Base-by-base conservation (phyloP, 2,888 invertebrate genomes). In the Pemphredon lugubris region DNA sequence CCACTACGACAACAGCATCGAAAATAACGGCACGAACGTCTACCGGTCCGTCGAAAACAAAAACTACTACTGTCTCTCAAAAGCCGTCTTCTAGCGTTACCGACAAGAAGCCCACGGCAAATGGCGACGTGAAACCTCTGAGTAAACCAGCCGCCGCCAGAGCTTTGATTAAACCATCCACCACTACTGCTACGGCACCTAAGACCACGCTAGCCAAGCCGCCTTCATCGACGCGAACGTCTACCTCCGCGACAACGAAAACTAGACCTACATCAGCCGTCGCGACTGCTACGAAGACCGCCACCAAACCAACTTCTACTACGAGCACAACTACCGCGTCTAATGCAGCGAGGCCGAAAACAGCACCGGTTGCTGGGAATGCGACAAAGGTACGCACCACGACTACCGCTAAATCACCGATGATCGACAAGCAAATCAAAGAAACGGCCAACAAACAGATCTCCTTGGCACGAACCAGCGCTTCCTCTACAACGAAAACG, bases 401-500 rank as follows among this genome's bases (percentile, higher is more conserved):
- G 83, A 83, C 88, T 5, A 13, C 53, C 0, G 23, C 61, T 2
- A 87, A 87, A 58, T 83, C 85, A 0, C 87, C 87, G 2, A 80
- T 86, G 57, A 86, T 89, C 80, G 83, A 93, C 88, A 94, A 94
- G 82, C 93, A 93, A 83, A 92, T 91, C 75, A 94, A 94, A 88
- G 94, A 94, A 76, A 92, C 93, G 81, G 93, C 93, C 53, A 94
- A 94, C 87, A 94, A 94, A 84, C 93, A 93, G 84, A 91, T 94
- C 83, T 92, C 92, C 11, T 92, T 92, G 65, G 88, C 90, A 84
- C 85, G 92, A 88, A 74, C 91, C 86, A 80, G 90, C 88, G 85
- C 70, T 11, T 73, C 79, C 1, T 54, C 76, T 0, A 64, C 79
- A 2, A 60, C 83, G 14, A 85, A 74, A 50, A 75, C 78, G 5